Conservation (phyloP, 2,113 vertebrate species). For the Prionailurus viverrinus region DNA sequence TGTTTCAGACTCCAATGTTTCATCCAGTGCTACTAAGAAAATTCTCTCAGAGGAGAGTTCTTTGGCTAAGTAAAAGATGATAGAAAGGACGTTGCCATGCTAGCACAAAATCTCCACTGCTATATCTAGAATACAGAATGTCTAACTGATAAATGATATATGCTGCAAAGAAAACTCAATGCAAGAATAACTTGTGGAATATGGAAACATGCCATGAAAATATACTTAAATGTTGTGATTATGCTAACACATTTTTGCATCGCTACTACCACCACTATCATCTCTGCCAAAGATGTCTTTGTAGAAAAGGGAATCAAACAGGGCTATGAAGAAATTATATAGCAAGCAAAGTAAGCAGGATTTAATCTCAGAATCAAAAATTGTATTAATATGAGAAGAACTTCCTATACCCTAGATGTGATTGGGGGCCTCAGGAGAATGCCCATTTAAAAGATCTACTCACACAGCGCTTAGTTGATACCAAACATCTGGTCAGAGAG, state of each 20-base stretch:
- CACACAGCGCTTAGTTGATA: slow-evolving; percentile 64
- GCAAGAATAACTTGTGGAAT: neutral
- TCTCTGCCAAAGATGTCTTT: neutral
- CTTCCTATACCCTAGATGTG: neutral
- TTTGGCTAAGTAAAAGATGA: neutral
- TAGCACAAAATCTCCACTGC: neutral
- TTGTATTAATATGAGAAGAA: neutral
- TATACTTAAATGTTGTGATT: neutral
- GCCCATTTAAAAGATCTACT: neutral
- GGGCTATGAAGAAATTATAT: neutral
- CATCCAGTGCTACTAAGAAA: neutral
- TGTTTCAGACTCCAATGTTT: neutral
- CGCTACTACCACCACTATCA: neutral
- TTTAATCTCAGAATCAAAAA: neutral
- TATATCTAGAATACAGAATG: neutral
- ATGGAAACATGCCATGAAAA: neutral
- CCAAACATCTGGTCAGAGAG: slow-evolving; percentile 74
- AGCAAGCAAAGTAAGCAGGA: slow-evolving; percentile 46
- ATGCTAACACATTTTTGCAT: neutral
- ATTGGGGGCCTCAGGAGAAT: neutral
- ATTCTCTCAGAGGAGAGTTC: neutral
- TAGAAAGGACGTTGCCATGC: neutral
- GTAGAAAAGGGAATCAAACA: neutral
- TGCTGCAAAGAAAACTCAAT: slow-evolving; percentile 10
- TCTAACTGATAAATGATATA: neutral